Percentiles rank a stretch among this genome's conserved stretches.
Evolutionary conservation across 2,113 vertebrate genomes (phyloP).

Genomic region (Bubo scandiacus): DNA sequence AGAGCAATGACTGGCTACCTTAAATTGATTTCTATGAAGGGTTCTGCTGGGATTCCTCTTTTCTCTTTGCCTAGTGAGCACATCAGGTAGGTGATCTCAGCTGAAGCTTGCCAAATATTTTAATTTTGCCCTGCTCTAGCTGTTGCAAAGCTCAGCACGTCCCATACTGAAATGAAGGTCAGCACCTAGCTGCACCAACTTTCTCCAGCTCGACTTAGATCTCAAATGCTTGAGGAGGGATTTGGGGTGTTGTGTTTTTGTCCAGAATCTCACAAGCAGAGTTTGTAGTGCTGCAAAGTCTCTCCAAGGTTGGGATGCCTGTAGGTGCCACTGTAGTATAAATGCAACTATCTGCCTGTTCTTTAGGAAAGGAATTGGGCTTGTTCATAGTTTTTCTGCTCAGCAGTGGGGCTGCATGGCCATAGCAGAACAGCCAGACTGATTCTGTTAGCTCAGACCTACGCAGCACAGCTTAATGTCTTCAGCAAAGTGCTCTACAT

Average conservation of each 20-base stretch:
- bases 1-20: neutral
- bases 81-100: constrained; percentile 7
- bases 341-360: neutral
- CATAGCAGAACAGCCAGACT: neutral
- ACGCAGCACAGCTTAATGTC: neutral
- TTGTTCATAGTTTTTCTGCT: neutral
- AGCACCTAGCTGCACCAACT: neutral
- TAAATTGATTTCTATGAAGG: neutral
- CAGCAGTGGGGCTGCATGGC: neutral
- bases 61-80: neutral
- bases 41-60: constrained; percentile 27
- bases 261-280: neutral
- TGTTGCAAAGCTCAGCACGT: constrained; percentile 29
- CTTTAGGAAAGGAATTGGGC: neutral
- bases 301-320: neutral
- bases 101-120: constrained; percentile 26
- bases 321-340: neutral
- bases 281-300: neutral
- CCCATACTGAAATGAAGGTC: neutral
- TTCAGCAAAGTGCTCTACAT: neutral
- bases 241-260: neutral
- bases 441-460: neutral
- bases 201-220: neutral
- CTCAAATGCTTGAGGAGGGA: neutral
- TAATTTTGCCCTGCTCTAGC: constrained; percentile 1